These are phyloP conservation scores for Leucoptera coffeella DNA, from an alignment of 2,888 invertebrate species.

Conservation along the genomic window DNA sequence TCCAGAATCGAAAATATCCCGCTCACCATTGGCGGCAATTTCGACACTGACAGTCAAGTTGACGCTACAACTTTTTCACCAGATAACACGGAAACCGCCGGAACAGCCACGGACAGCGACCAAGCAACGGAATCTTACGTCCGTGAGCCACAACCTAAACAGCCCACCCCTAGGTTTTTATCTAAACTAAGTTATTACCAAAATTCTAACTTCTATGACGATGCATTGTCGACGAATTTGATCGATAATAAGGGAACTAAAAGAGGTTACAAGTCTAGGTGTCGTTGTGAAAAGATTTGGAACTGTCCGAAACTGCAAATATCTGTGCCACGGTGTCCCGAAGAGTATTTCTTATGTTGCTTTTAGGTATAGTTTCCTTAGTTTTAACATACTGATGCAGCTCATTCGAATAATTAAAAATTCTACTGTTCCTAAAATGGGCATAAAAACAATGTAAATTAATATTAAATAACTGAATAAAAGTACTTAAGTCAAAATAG, in stretches of 20 bases:
- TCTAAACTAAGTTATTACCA: constrained; percentile 28
- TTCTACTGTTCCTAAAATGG: too few relatives aligned
- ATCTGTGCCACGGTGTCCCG: constrained; percentile 35
- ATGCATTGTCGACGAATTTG: constrained; percentile 17
- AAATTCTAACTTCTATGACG: constrained; percentile 11
- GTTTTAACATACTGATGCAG: too few relatives aligned
- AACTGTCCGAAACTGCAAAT: constrained; percentile 45
- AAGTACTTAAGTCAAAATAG: too few relatives aligned
- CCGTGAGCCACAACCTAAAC: constrained; percentile 9
- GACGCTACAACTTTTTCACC: constrained; percentile 6
- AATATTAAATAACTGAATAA: too few relatives aligned
- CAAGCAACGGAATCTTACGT: neutral
- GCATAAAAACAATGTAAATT: too few relatives aligned
- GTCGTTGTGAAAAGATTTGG: constrained; percentile 39
- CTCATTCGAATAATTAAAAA: too few relatives aligned
- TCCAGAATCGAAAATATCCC: constrained; percentile 18
- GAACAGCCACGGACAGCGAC: constrained; percentile 6
- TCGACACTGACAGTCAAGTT: constrained; percentile 8
- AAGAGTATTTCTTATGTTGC: constrained; percentile 43
- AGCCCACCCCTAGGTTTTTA: constrained; percentile 13
- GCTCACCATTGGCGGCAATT: constrained; percentile 11
- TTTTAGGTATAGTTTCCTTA: too few relatives aligned
- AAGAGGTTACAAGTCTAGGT: constrained; percentile 27
- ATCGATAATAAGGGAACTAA: constrained; percentile 15
- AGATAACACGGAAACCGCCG: constrained; percentile 10